phyloP scores from a whole-genome alignment of 2,888 invertebrate genomes.

The Apamea anceps region DNA sequence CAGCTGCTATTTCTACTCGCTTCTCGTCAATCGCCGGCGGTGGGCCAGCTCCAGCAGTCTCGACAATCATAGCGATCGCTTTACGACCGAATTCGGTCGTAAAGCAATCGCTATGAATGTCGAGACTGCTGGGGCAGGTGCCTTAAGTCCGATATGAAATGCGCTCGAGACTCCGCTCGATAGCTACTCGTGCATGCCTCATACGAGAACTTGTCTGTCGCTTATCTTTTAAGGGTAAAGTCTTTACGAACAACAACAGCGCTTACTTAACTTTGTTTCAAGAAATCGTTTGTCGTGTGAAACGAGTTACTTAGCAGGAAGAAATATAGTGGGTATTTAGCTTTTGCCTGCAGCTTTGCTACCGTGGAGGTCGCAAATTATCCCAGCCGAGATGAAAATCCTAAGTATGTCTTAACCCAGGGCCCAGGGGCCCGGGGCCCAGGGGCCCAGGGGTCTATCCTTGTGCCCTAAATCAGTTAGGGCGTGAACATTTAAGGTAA shows the following conservation, averaged over 20 bases:
- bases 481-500: background rate
- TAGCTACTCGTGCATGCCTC: constrained; percentile 27
- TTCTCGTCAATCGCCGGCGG: background rate
- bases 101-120: too few relatives aligned
- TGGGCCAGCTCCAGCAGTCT: too few relatives aligned
- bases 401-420: too few relatives aligned
- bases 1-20: background rate
- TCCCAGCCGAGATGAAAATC: background rate
- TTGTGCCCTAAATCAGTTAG: background rate
- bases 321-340: background rate
- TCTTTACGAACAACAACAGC: constrained; percentile 43
- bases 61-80: too few relatives aligned
- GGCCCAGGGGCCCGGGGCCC: background rate
- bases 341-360: background rate
- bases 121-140: background rate
- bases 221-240: constrained; percentile 33
- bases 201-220: constrained; percentile 33
- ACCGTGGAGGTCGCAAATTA: background rate
- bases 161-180: constrained; percentile 20
- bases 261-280: constrained; percentile 33
- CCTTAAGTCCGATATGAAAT: constrained; percentile 27
- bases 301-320: background rate
- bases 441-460: background rate
- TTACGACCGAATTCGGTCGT: too few relatives aligned
- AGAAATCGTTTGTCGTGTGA: constrained; percentile 23